phyloP scores from a whole-genome alignment of 2,888 invertebrate species.

The Celastrina argiolus region DNA sequence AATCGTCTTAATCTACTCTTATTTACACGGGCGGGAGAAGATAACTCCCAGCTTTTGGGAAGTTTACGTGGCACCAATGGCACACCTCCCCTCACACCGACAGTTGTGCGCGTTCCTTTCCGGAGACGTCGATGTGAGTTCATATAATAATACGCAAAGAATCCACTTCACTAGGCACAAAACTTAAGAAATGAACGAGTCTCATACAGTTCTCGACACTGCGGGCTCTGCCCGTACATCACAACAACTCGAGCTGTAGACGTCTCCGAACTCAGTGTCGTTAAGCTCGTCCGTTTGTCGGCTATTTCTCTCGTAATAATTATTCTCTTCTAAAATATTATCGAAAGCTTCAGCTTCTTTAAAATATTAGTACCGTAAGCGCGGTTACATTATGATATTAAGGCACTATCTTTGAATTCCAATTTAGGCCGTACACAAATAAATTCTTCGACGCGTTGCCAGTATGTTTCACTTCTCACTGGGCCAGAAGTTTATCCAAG shows the following conservation, averaged over 20 bases:
- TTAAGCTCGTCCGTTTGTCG: background rate
- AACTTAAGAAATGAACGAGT: conserved; percentile 5
- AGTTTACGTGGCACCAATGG: no score
- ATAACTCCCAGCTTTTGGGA: background rate
- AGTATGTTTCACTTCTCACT: background rate
- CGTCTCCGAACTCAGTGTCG: background rate
- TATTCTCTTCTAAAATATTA: conserved; percentile 5
- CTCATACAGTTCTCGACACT: background rate
- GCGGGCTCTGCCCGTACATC: background rate
- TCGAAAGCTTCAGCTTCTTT: background rate
- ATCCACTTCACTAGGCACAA: conserved; percentile 18
- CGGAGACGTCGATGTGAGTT: conserved; percentile 15
- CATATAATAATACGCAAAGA: conserved; percentile 18
- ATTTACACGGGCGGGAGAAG: conserved; percentile 39
- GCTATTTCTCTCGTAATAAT: background rate
- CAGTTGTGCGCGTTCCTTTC: conserved; percentile 21
- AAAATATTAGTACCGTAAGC: conserved; percentile 17
- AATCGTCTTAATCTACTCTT: conserved; percentile 36
- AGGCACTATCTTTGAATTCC: conserved; percentile 21
- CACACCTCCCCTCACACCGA: background rate
- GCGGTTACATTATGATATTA: conserved; percentile 18
- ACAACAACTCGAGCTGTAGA: background rate
- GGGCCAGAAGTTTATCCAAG: background rate
- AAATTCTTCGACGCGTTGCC: background rate
- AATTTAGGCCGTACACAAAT: background rate